Percentiles rank a stretch among this genome's conserved stretches.
These are phyloP conservation scores for Spea multiplicata DNA, from an alignment of 2,113 vertebrate species.

Conservation along the genomic window DNA sequence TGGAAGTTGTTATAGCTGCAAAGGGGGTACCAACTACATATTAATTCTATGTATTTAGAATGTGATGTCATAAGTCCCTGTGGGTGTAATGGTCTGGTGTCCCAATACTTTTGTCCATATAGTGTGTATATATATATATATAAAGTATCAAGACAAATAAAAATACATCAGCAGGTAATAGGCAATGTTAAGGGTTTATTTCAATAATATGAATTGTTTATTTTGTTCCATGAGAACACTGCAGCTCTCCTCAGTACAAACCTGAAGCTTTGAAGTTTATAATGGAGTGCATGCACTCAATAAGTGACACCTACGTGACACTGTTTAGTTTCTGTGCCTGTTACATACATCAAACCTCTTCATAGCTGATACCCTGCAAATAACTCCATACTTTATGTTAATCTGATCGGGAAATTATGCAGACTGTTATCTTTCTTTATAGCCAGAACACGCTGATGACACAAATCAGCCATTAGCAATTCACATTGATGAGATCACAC, in stretches of 20 bases:
- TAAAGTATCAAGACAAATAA: too few relatives aligned
- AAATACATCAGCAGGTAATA: too few relatives aligned
- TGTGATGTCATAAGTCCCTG: too few relatives aligned
- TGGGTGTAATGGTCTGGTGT: too few relatives aligned
- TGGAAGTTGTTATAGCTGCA: too few relatives aligned
- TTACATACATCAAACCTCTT: conserved; percentile 53
- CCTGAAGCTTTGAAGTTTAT: conserved; percentile 29
- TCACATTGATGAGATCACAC: conserved; percentile 72
- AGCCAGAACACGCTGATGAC: conserved; percentile 66
- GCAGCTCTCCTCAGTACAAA: conserved; percentile 18
- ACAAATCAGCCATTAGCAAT: conserved; percentile 79
- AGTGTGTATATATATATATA: too few relatives aligned
- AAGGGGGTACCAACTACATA: too few relatives aligned
- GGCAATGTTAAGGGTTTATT: too few relatives aligned
- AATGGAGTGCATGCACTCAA: conserved; percentile 25
- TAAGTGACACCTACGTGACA: not conserved
- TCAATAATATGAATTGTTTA: not conserved
- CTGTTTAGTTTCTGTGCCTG: conserved; percentile 52
- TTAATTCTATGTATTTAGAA: too few relatives aligned
- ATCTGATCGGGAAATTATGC: conserved; percentile 68
- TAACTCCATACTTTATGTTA: conserved; percentile 65
- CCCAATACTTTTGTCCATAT: too few relatives aligned
- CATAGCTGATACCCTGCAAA: conserved; percentile 54
- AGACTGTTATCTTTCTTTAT: conserved; percentile 63
- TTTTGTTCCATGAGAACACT: conserved; percentile 15